phyloP scores from a whole-genome alignment of 2,888 invertebrate species.

The Barypeithes pellucidus region DNA sequence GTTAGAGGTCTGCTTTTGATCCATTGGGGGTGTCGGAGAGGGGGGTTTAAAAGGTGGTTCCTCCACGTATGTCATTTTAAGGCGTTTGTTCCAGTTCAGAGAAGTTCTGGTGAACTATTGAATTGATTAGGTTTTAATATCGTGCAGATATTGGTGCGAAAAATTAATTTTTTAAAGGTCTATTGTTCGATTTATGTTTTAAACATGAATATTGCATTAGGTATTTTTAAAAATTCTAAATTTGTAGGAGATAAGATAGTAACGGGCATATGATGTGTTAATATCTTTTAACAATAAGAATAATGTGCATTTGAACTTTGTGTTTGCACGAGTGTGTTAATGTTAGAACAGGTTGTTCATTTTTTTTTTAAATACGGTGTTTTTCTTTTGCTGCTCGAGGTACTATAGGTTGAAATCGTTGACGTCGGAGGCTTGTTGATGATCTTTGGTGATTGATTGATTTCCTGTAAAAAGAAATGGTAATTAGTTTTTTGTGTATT shows the following conservation, averaged over 20 bases:
- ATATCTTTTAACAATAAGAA: not conserved
- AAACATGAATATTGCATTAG: not conserved
- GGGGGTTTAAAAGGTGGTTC: conserved; percentile 44
- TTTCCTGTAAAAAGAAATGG: conserved; percentile 1
- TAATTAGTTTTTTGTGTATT: conserved; percentile 8
- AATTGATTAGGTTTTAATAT: not conserved
- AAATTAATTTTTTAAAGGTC: not conserved
- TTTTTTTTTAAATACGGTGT: not conserved
- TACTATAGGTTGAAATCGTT: not conserved
- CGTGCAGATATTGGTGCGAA: not conserved
- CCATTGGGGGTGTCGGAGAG: conserved; percentile 30
- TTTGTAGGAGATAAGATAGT: not conserved
- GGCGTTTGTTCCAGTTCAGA: not conserved
- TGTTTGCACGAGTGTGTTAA: not conserved
- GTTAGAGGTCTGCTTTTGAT: conserved; percentile 3
- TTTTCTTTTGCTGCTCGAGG: too few species aligned
- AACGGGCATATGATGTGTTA: not conserved
- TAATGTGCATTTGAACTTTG: not conserved
- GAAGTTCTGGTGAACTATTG: not conserved
- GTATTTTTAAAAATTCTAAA: not conserved
- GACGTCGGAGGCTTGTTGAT: not conserved
- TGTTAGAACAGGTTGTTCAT: not conserved
- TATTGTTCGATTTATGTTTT: not conserved
- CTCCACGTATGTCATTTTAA: conserved; percentile 46
- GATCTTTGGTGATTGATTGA: conserved; percentile 3